Evolutionary conservation across 35 echinoderm and acorn worm genomes (phyloP).

Genomic region (Ptychodera flava): DNA sequence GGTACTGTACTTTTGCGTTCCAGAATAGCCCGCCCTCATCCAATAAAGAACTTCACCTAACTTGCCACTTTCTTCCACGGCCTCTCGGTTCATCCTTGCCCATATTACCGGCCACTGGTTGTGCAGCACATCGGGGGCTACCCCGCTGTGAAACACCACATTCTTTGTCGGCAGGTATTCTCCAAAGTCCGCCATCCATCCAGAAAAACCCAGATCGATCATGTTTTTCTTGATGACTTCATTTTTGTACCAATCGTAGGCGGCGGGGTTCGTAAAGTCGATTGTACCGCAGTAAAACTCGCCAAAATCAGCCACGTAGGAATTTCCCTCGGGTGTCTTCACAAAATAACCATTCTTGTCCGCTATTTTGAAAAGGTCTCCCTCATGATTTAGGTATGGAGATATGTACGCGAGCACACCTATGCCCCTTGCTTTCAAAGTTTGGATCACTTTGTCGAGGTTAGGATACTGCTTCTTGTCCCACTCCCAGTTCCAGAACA

Average conservation of each 20-base stretch:
- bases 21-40: conserved; percentile 94
- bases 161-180: conserved; percentile 86
- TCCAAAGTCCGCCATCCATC: conserved; percentile 99
- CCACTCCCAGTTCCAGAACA: conserved; percentile 99
- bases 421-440: conserved; percentile 50
- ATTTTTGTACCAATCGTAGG: conserved; percentile 80
- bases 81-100: conserved; percentile 78
- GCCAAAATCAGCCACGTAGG: conserved; percentile 81
- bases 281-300: conserved; percentile 85
- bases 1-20: conserved; percentile 64
- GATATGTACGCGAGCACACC: conserved; percentile 60
- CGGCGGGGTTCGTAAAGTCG: conserved; percentile 84
- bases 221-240: conserved; percentile 71
- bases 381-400: conserved; percentile 78
- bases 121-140: conserved; percentile 60
- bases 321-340: conserved; percentile 53
- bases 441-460: conserved; percentile 54
- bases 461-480: conserved; percentile 82
- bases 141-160: conserved; percentile 65
- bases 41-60: conserved; percentile 78
- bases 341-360: conserved; percentile 52
- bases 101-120: conserved; percentile 89
- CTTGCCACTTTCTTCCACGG: conserved; percentile 67
- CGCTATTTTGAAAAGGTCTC: conserved; percentile 69
- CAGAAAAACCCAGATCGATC: conserved; percentile 84